Evolutionary conservation across 2,113 vertebrate genomes (phyloP).

Genomic region (Sceloporus undulatus): DNA sequence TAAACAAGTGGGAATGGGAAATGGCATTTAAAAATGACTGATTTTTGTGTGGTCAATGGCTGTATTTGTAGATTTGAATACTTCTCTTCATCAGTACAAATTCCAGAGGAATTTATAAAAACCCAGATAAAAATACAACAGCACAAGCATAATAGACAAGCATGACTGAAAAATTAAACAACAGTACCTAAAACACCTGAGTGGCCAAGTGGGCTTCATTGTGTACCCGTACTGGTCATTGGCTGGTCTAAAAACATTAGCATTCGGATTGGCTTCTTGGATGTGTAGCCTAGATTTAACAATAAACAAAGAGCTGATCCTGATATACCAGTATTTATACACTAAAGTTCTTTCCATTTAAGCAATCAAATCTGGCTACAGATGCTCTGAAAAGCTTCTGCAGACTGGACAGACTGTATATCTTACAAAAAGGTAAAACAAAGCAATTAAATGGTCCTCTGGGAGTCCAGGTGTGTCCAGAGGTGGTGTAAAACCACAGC

Average conservation of each 20-base stretch:
- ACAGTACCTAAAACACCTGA: neutral
- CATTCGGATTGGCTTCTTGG: neutral
- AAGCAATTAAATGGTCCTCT: neutral
- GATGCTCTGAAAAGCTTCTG: neutral
- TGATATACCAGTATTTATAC: neutral
- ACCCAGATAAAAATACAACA: neutral
- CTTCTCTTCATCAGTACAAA: neutral
- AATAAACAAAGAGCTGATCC: neutral
- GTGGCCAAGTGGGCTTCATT: neutral
- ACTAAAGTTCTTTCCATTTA: neutral
- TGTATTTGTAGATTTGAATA: neutral
- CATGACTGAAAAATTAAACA: neutral
- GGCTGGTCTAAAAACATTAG: neutral
- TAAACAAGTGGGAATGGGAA: neutral
- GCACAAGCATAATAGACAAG: neutral
- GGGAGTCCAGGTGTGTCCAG: neutral
- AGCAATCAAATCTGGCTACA: neutral
- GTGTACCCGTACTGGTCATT: neutral
- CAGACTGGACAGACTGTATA: neutral
- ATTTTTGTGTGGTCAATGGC: neutral
- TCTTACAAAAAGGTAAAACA: neutral
- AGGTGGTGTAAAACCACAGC: neutral
- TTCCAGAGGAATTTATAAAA: neutral
- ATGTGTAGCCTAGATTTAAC: neutral
- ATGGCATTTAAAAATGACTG: neutral